Evolutionary conservation across 2,113 vertebrate species (phyloP), one percentile per base, ranked within the genome.

Genomic region (Xerus inauris): DNA sequence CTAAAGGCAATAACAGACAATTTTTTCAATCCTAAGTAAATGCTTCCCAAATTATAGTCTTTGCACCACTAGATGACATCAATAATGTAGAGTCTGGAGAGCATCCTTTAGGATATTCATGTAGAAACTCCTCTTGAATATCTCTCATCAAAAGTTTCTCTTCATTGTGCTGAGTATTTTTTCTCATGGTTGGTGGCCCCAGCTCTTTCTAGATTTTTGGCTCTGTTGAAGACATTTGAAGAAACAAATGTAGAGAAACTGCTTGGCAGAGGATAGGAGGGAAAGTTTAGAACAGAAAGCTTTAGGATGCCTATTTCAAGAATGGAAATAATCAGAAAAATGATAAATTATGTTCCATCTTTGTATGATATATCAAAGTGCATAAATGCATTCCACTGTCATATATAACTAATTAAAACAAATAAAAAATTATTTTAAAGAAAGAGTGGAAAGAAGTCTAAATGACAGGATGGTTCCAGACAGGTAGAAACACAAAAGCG

Each of bases 11-110:
- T 17, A 62, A 57, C 57, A 91, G 86, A n/a, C 47, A 49, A 40
- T n/a, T 93, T 95, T 95, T 94, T 85, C 87, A 76, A 67, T 67
- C 22, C 84, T 75, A 75, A 67, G 12, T 32, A 65, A 82, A 79
- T 71, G 54, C 45, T 91, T 67, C 35, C 28, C 47, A 54, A 72
- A 80, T 92, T 87, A 73, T 4, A 96, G 62, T 57, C 51, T 24
- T 87, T 57, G 76, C 72, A 49, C 79, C 47, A 38, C 42, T 54
- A 59, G 47, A 22, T 59, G 72, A 80, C 8, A 80, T 40, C 42
- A n/a, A n/a, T 35, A 83, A 83, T 64, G 42, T 71, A 22, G 64
- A 67, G 69, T 76, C 81, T 51, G 26, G 59, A 54, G 1, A 14
- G 30, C 89, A 47, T 26, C 24, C 75, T 87, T 90, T 72, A 90